Evolutionary conservation across 2,797 vertebrate species (phyloP), one percentile per base, ranked within the genome.

Genomic region (Thripadectes ignobilis): DNA sequence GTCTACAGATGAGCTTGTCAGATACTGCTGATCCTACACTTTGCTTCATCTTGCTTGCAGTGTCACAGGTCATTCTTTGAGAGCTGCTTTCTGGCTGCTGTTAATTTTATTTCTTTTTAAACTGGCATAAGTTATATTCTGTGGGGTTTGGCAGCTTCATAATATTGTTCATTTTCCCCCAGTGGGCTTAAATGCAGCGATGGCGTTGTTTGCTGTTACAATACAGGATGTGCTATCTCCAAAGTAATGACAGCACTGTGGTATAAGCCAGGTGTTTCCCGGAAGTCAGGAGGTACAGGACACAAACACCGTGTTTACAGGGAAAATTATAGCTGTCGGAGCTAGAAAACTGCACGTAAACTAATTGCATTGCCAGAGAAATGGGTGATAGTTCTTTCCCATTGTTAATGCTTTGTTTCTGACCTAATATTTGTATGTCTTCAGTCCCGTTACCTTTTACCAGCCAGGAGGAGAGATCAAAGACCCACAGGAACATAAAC

Each of bases 191-290:
- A 51, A 18, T 2, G 29, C 81, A 88, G 16, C 0, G 0, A 51
- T 69, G 65, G 30, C 48, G 72, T 63, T 94, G 93, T 97, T 96
- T 96, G 97, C 94, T 85, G 89, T 87, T 90, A 45, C 7, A 8
- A 59, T 48, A 85, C 96, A 97, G 98, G 97, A 98, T 96, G 94
- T 95, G 68, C 66, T 43, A 7, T 94, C 96, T 89, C 86, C 75
- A 26, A 19, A 61, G 52, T 34, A 55, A 20, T 83, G 95, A 81
- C 48, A 88, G 89, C 67, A 14, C 68, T 43, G 85, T 41, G 92
- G 96, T 66, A 43, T 73, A 73, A 86, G 23, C 66, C 98, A 98
- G 98, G 98, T 98, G 98, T 92, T 98, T 98, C 97, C 98, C 65
- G 95, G 96, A 97, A 95, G 76, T 30, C 59, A 77, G 94, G 76